Evolutionary conservation across 2,888 invertebrate species (phyloP).

Genomic region (Dioctria linearis): DNA sequence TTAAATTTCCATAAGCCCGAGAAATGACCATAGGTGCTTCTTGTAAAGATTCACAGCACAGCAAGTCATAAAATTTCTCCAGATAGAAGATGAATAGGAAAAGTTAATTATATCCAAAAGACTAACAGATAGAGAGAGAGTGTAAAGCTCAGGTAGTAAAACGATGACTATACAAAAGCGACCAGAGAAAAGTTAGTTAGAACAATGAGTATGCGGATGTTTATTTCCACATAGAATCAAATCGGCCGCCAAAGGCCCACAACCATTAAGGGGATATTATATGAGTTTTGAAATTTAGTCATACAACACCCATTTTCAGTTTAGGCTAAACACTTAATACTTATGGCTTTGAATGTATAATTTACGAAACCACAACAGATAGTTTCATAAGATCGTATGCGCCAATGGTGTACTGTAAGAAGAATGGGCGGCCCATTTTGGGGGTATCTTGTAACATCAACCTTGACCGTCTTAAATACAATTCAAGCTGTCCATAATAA

Average conservation of each 20-base stretch:
- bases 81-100: slow-evolving; percentile 35
- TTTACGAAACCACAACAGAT: neutral
- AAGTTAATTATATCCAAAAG: slow-evolving; percentile 33
- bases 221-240: neutral
- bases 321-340: slow-evolving; percentile 31
- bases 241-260: neutral
- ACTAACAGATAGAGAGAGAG: neutral
- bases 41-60: slow-evolving; percentile 14
- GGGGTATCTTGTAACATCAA: neutral
- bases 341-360: neutral
- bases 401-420: neutral
- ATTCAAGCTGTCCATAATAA: neutral
- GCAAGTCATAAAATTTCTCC: slow-evolving; percentile 14
- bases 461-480: neutral
- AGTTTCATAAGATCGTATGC: slow-evolving; percentile 4
- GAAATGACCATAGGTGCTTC: slow-evolving; percentile 29
- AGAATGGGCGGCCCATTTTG: neutral
- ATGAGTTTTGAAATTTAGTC: slow-evolving; percentile 30
- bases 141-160: neutral
- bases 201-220: neutral
- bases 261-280: slow-evolving; percentile 32
- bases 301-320: slow-evolving; percentile 18
- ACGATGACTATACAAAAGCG: too few relatives aligned
- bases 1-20: slow-evolving; percentile 17
- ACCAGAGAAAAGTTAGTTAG: too few relatives aligned